phyloP scores from a whole-genome alignment of 37 sponge, comb jelly and placozoan genomes.

The Agelas oroides region DNA sequence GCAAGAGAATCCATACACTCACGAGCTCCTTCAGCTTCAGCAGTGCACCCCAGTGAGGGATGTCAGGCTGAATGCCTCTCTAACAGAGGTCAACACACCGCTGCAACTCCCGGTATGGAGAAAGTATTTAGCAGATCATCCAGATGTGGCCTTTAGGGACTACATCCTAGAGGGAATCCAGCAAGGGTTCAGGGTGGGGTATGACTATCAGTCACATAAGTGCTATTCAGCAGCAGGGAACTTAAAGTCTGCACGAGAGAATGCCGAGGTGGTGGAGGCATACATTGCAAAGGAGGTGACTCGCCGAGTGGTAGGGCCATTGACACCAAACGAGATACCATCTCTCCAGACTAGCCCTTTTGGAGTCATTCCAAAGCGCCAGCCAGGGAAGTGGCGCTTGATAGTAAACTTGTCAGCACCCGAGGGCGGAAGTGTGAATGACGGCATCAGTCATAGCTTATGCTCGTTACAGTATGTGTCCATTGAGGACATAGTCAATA shows the following conservation, averaged over 20 bases:
- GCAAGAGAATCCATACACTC: neutral
- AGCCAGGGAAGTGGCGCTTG: slow-evolving; percentile 41
- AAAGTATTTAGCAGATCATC: slow-evolving; percentile 7
- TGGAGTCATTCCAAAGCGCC: slow-evolving; percentile 40
- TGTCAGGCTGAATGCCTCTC: neutral
- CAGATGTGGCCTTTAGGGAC: slow-evolving; percentile 12
- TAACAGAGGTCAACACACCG: neutral
- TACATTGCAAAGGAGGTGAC: too few species aligned
- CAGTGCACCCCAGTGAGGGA: neutral
- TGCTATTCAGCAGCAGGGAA: neutral
- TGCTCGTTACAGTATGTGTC: slow-evolving; percentile 27
- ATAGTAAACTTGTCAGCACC: slow-evolving; percentile 3
- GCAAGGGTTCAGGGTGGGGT: slow-evolving; percentile 31
- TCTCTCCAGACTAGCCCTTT: slow-evolving; percentile 22
- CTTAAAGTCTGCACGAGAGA: neutral
- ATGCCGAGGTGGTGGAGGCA: slow-evolving; percentile 12
- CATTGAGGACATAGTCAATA: slow-evolving; percentile 1
- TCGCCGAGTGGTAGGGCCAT: neutral
- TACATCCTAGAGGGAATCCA: slow-evolving; percentile 6
- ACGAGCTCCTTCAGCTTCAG: neutral
- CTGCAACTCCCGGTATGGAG: slow-evolving; percentile 8
- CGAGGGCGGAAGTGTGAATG: slow-evolving; percentile 19
- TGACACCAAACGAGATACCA: neutral
- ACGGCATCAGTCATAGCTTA: slow-evolving; percentile 12
- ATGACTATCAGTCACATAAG: neutral